Evolutionary conservation across 1,140 invertebrate species (phyloP), one percentile per base, ranked within the genome.

Genomic region (Panagrolaimus sp.): DNA sequence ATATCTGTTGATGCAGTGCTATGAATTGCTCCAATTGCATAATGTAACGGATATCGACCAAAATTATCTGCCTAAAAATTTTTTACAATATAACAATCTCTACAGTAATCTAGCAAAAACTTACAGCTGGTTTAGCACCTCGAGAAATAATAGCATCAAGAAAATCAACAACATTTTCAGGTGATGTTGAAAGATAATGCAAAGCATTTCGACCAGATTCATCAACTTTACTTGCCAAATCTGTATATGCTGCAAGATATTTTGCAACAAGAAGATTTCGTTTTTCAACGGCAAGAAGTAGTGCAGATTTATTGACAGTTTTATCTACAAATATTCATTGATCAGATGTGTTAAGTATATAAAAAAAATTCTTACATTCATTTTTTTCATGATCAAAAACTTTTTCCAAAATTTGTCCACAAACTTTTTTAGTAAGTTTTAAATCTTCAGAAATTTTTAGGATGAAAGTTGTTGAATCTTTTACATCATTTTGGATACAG

Each of bases 261-360:
- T 57, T 27, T 20, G 27, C 20, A 20, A 57, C 9, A 9, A 27
- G 20, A 23, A 57, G 9, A 27, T 57, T 25, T 16, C 51, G 51
- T 27, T 57, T 57, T 57, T 57, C 51, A 20, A 57, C 13, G n/a
- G 51, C 51, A 20, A 57, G 20, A 11, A 57, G 51, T 20, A 57
- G 51, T 11, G 51, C 9, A 16, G 20, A 27, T 16, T 57, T 57
- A 25, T 16, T 20, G 51, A n/a, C 51, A 57, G n/a, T n/a, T 57
- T 57, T 23, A 16, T 13, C 51, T 11, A 57, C n/a, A 23, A 9
- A 27, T n/a, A n/a, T n/a, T n/a, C n/a, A n/a, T n/a, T n/a, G n/a
- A 25, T 3, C 1, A 13, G n/a, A n/a, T n/a, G n/a, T n/a, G n/a
- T n/a, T n/a, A 13, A 57, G 31, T 38, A 38, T 38, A 38, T 38